These are phyloP conservation scores for Cyclina sinensis DNA, from an alignment of 1,140 invertebrate species.

Conservation along the genomic window DNA sequence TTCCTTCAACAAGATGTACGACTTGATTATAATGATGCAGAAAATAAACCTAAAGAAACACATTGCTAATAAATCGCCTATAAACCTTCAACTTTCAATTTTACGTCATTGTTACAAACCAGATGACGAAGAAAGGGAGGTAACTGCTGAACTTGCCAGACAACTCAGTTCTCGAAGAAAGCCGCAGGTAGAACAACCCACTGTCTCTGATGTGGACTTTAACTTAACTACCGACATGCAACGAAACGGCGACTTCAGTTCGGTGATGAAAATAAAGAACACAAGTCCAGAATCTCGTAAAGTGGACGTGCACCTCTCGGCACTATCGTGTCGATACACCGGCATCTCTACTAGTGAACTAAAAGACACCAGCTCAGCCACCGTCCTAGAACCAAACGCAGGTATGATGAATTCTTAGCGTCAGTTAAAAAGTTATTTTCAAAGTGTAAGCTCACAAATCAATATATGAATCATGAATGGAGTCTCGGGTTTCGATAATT, in stretches of 20 bases:
- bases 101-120: too few species aligned
- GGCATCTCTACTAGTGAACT: slow-evolving; percentile 79
- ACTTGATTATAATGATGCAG: too few species aligned
- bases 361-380: slow-evolving; percentile 73
- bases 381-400: slow-evolving; percentile 76
- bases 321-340: slow-evolving; percentile 80
- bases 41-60: too few species aligned
- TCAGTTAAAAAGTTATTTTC: too few species aligned
- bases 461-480: too few species aligned
- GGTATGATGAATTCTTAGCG: too few species aligned
- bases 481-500: too few species aligned
- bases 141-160: slow-evolving; percentile 70
- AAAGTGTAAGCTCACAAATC: too few species aligned
- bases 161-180: slow-evolving; percentile 71
- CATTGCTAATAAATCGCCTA: too few species aligned
- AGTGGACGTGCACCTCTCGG: slow-evolving; percentile 76
- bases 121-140: slow-evolving; percentile 75
- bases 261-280: slow-evolving; percentile 76
- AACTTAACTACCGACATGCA: slow-evolving; percentile 73
- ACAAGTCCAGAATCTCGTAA: slow-evolving; percentile 71
- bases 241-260: slow-evolving; percentile 76
- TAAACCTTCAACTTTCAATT: too few species aligned
- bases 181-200: slow-evolving; percentile 44
- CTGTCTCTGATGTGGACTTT: slow-evolving; percentile 77
- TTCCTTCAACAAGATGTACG: too few species aligned